phyloP scores from a whole-genome alignment of 2,113 vertebrate genomes.

The Pavo muticus region DNA sequence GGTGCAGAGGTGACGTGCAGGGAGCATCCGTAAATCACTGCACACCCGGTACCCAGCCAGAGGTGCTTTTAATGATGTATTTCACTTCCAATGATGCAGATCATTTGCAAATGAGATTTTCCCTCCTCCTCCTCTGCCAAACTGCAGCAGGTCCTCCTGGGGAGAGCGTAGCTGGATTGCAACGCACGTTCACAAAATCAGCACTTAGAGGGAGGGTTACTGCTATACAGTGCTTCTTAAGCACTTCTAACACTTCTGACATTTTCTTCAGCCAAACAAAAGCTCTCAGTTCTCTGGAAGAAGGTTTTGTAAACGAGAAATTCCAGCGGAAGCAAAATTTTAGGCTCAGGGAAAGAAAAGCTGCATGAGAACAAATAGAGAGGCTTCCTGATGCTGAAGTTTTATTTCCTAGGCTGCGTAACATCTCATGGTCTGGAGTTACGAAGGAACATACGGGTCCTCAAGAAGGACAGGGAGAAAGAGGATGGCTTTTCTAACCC shows the following conservation, averaged over 20 bases:
- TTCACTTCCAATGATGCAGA: constrained; percentile 40
- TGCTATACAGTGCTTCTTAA: neutral
- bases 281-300: neutral
- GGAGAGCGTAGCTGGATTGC: neutral
- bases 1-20: neutral
- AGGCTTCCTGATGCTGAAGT: too few relatives aligned
- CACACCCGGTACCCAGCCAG: neutral
- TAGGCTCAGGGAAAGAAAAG: neutral
- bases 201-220: neutral
- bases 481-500: neutral
- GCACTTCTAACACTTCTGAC: neutral
- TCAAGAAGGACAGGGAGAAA: neutral
- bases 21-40: constrained; percentile 9
- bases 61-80: constrained; percentile 20
- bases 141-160: neutral
- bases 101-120: neutral
- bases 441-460: neutral
- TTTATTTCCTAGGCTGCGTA: neutral
- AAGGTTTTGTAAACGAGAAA: neutral
- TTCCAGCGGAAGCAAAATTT: neutral
- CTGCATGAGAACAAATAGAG: neutral
- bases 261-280: neutral
- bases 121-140: neutral
- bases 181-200: rapidly evolving
- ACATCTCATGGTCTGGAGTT: neutral